A percentile compares a stretch with the other conserved stretches of the same genome.
Evolutionary conservation across 2,797 vertebrate species (phyloP).

Genomic region (Enteromius trimaculatus): DNA sequence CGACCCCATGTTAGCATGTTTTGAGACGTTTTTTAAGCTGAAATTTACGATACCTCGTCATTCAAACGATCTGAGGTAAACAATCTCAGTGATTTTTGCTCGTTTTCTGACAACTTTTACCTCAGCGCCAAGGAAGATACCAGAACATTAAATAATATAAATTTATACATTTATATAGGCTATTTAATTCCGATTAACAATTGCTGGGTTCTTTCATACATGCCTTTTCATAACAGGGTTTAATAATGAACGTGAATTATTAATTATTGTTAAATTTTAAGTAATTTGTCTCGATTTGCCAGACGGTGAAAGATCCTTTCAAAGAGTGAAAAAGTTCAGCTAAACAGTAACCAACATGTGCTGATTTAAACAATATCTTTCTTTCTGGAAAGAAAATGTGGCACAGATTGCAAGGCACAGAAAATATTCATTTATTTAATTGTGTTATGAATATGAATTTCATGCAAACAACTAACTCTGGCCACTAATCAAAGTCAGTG

Average conservation of each 20-base stretch:
- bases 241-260: background rate
- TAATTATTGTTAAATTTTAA: background rate
- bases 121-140: background rate
- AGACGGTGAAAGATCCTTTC: no score
- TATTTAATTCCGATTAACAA: background rate
- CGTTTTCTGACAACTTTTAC: background rate
- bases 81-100: background rate
- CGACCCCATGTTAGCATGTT: background rate
- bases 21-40: background rate
- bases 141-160: no score
- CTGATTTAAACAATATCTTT: background rate
- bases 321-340: no score
- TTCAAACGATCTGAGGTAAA: background rate
- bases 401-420: background rate
- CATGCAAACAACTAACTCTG: no score
- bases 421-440: constrained; percentile 6
- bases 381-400: background rate
- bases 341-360: background rate
- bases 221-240: no score
- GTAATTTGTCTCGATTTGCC: background rate
- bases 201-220: no score
- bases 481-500: no score
- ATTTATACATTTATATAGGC: background rate
- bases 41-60: background rate
- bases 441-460: background rate